A percentile compares a stretch with the other conserved stretches of the same genome.
phyloP scores from a whole-genome alignment of 2,113 vertebrate genomes.

The Trachemys scripta region DNA sequence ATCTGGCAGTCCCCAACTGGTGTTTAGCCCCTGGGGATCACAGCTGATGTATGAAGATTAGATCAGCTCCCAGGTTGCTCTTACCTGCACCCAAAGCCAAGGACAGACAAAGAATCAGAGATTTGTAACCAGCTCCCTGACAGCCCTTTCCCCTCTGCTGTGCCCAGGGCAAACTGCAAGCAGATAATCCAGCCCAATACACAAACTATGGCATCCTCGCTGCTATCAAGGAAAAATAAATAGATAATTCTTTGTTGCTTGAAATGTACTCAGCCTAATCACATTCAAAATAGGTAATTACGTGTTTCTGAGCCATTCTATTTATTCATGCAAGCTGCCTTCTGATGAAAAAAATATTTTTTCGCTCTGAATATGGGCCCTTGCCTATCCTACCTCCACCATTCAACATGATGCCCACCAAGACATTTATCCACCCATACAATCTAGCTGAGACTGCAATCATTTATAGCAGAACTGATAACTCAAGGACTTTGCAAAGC shows the following conservation, averaged over 20 bases:
- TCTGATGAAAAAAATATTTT: conserved; percentile 31
- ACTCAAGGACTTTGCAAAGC: not conserved
- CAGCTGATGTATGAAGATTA: rapidly evolving
- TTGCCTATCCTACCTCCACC: not conserved
- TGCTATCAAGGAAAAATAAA: not conserved
- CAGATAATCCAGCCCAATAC: not conserved
- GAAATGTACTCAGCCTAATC: conserved; percentile 45
- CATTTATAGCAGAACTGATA: not conserved
- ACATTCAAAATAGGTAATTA: conserved; percentile 38
- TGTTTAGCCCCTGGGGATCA: not conserved
- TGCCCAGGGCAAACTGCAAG: not conserved
- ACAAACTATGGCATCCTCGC: not conserved
- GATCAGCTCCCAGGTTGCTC: not conserved
- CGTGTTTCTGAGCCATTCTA: not conserved
- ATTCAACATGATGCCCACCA: conserved; percentile 1
- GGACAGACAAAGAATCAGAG: not conserved
- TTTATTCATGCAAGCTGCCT: conserved; percentile 49
- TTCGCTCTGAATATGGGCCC: conserved; percentile 4
- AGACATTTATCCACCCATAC: conserved; percentile 20
- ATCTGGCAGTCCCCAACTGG: not conserved
- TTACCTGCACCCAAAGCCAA: not conserved
- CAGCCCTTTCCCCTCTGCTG: rapidly evolving
- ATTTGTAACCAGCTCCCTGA: not conserved
- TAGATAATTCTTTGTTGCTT: not conserved
- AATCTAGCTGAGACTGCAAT: conserved; percentile 31